Evolutionary conservation across 2,888 invertebrate genomes (phyloP), one percentile per base, ranked within the genome.

Genomic region (Pristionchus exspectatus): DNA sequence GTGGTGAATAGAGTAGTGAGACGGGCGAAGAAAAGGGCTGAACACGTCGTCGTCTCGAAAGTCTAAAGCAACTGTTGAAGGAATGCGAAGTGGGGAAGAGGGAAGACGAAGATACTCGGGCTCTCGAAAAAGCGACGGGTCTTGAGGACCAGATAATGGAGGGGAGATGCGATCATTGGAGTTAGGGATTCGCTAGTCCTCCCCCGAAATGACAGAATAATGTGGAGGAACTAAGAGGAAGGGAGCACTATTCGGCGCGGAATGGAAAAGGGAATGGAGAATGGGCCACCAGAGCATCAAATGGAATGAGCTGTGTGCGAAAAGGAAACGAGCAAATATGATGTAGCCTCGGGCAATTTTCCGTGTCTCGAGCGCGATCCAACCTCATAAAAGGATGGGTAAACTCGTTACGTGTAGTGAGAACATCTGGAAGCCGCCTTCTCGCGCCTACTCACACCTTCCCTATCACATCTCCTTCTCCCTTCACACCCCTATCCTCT

Each of bases 51-150:
- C 56, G 84, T 85, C 84, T 27, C 44, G 44, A 59, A 59, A 85
- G 56, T 85, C 84, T 59, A 85, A 85, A 85, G 59, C 84, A 85
- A 85, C 84, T 59, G 56, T 85, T 30, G 84, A 85, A 24, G 59
- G 59, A 85, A 59, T 59, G 84, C 59, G 84, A 59, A 33, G 54
- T 7, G 81, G 50, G 81, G 81, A 50, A 27, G 81, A 81, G 81
- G n/a, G 54, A n/a, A 81, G 50, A 54, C 24, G 72, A 63, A 24
- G 63, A 63, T 21, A 63, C 24, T 24, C 63, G 63, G 59, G 59
- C 59, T 59, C n/a, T 24, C 63, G 24, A 63, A 63, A 63, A 63
- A 63, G 63, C 63, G 63, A 63, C 63, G 63, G 63, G 81, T 81
- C 81, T 50, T 54, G 81, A 81, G 81, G 81, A 72, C 69, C 69